Evolutionary conservation across 2,797 vertebrate genomes (phyloP), one percentile per base, ranked within the genome.

Genomic region (Trichosurus vulpecula): DNA sequence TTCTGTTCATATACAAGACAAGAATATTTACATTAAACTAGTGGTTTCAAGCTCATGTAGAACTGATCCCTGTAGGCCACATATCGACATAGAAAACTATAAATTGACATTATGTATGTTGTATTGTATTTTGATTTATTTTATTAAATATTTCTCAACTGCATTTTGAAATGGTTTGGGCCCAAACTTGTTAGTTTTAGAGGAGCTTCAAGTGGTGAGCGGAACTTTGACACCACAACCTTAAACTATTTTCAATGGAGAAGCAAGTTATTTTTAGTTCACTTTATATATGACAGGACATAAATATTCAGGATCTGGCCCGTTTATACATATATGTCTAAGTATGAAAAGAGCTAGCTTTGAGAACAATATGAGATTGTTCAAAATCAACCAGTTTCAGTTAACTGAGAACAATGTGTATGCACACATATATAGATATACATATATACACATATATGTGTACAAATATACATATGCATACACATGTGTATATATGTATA

Each of bases 291-390:
- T 54, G 51, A 19, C 5, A 5, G 6, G 10, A 87, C 5, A 16
- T 35, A 66, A 4, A 35, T 4, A 6, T 3, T 0, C 30, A 0
- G 30, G 57, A 52, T 47, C 35, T 30, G 13, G 0, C 41, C 13
- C 0, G 0, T 0, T 4, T 12, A 10, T 53, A 41, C 52, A 27
- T 3, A 3, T 30, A 61, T 19, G 19, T 3, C 27, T 41, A 90
- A 13, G 1, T 54, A 11, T 51, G 0, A 51, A 54, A n/a, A 54
- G 19, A n/a, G 14, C 0, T 0, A 6, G 35, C 47, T 47, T 11
- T 27, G 31, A 89, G 51, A 89, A 8, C 22, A 41, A 74, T 74
- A 14, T 61, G 31, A 61, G 12, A 61, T 12, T 61, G 11, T 61
- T 61, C 30, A 61, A 61, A 31, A 61, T 61, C 58, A 61, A 14